phyloP scores from a whole-genome alignment of 2,888 invertebrate genomes.

The Aspidapion aeneum region DNA sequence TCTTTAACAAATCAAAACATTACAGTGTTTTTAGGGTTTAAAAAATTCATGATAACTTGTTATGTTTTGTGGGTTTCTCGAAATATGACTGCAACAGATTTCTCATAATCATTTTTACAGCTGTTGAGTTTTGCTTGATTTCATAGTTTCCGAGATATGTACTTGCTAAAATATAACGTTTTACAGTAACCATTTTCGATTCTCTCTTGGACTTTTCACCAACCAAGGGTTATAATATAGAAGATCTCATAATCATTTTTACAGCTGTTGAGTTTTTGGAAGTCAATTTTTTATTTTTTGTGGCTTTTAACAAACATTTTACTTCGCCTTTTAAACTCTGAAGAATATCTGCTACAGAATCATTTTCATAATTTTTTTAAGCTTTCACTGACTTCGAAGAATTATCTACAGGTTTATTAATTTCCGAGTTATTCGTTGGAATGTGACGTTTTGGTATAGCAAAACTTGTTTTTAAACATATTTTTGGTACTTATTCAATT shows the following conservation, averaged over 20 bases:
- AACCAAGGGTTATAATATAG: too few species aligned
- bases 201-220: too few species aligned
- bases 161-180: too few species aligned
- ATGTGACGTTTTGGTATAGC: not conserved
- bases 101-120: conserved; percentile 28
- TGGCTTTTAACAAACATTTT: conserved; percentile 28
- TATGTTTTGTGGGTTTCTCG: not conserved
- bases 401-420: too few species aligned
- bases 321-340: conserved; percentile 29
- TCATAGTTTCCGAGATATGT: too few species aligned
- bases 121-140: too few species aligned
- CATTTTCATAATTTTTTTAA: too few species aligned
- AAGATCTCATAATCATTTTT: conserved; percentile 27
- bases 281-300: conserved; percentile 30
- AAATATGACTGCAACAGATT: conserved; percentile 11
- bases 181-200: too few species aligned
- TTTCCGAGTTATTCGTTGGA: not conserved
- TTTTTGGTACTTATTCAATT: not conserved
- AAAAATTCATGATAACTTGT: not conserved
- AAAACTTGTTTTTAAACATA: not conserved
- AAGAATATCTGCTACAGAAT: conserved; percentile 24
- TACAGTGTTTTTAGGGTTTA: not conserved
- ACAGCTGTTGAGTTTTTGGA: conserved; percentile 30
- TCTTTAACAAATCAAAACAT: not conserved
- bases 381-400: too few species aligned